A percentile compares a stretch with the other conserved stretches of the same genome.
These are phyloP conservation scores for Ceratosolen solmsi DNA, from an alignment of 1,140 invertebrate genomes.

Conservation along the genomic window DNA sequence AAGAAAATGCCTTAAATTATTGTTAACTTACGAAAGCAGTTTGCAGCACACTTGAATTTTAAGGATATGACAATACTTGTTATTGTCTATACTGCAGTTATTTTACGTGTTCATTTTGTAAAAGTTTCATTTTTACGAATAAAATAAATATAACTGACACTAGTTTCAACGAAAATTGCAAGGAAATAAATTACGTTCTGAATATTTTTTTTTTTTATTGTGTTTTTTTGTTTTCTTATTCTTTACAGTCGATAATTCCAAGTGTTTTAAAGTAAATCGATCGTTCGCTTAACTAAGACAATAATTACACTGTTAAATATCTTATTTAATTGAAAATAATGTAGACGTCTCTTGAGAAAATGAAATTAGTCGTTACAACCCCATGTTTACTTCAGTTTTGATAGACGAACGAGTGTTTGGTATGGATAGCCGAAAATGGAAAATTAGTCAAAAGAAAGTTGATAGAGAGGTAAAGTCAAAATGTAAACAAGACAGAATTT, in stretches of 20 bases:
- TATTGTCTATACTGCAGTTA: background rate
- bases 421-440: background rate
- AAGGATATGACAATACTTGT: background rate
- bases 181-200: background rate
- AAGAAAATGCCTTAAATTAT: background rate
- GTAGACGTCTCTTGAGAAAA: background rate
- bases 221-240: background rate
- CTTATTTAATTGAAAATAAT: background rate
- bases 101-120: background rate
- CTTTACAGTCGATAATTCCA: background rate
- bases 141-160: background rate
- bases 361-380: background rate
- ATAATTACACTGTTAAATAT: background rate
- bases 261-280: background rate
- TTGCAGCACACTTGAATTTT: background rate
- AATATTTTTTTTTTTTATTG: background rate
- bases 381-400: conserved; percentile 4
- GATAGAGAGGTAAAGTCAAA: background rate
- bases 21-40: background rate
- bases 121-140: background rate
- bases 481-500: conserved; percentile 7
- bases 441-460: background rate
- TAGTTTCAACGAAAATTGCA: background rate
- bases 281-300: background rate
- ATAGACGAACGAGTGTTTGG: background rate